Evolutionary conservation across 2,113 vertebrate species (phyloP).

Genomic region (Hydropotes inermis): DNA sequence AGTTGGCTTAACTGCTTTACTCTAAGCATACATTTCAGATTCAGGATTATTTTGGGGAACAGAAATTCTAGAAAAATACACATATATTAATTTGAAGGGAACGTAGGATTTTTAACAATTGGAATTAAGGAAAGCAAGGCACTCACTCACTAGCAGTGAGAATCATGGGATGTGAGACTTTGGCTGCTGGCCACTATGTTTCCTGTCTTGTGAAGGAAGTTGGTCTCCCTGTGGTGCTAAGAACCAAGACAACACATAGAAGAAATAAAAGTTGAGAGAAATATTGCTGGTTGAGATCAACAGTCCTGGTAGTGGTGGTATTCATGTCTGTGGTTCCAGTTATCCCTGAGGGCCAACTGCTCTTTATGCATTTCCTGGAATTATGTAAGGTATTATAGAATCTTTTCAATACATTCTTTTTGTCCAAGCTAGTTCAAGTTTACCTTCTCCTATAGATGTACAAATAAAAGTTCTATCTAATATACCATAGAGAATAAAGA

Average conservation of each 20-base stretch:
- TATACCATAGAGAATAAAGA: neutral
- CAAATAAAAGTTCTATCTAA: neutral
- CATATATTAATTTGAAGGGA: neutral
- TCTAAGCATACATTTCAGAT: neutral
- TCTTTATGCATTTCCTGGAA: neutral
- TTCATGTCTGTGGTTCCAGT: neutral
- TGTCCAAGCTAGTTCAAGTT: neutral
- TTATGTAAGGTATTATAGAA: neutral
- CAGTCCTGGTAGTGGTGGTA: too few species aligned
- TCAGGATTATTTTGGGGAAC: conserved; percentile 22
- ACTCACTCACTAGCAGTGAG: neutral
- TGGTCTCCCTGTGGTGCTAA: neutral
- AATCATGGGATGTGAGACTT: neutral
- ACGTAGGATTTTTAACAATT: neutral
- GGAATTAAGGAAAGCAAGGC: neutral
- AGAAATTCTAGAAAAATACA: conserved; percentile 28
- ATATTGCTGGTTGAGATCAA: neutral
- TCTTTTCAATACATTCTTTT: conserved; percentile 13
- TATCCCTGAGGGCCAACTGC: neutral
- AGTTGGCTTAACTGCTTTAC: neutral
- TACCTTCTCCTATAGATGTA: neutral
- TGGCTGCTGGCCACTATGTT: neutral
- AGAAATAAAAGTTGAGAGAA: neutral
- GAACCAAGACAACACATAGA: neutral
- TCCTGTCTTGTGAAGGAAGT: neutral